Percentiles rank a stretch among this genome's conserved stretches.
phyloP scores from a whole-genome alignment of 2,113 vertebrate species.

The Willisornis vidua region DNA sequence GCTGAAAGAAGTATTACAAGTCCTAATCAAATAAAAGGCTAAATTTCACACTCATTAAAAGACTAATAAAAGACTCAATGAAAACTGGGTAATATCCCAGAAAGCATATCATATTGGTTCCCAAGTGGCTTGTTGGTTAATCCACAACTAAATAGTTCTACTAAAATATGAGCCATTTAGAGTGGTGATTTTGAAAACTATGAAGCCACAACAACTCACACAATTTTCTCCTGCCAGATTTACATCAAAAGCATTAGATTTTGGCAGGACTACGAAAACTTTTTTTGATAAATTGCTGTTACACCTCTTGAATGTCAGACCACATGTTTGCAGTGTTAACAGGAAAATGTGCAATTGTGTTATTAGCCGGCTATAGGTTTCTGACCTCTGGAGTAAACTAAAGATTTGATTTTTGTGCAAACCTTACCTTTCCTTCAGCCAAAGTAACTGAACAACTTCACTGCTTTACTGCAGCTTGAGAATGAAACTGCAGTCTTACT shows the following conservation, averaged over 20 bases:
- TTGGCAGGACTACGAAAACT: not conserved
- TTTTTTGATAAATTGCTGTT: not conserved
- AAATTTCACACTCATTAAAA: conserved; percentile 4
- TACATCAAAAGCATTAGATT: not conserved
- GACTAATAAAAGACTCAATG: not conserved
- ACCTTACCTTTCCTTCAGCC: not conserved
- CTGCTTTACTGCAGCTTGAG: not conserved
- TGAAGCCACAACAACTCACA: not conserved
- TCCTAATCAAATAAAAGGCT: not conserved
- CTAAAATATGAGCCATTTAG: not conserved
- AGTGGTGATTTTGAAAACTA: conserved; percentile 5
- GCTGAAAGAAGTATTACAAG: not conserved
- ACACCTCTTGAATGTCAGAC: not conserved
- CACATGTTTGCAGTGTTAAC: not conserved
- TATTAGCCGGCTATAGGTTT: not conserved
- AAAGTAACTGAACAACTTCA: not conserved
- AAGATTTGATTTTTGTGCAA: not conserved
- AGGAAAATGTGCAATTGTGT: conserved; percentile 1
- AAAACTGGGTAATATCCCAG: not conserved
- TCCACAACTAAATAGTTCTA: not conserved
- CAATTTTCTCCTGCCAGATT: not conserved
- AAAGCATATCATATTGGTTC: not conserved
- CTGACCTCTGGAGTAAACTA: not conserved
- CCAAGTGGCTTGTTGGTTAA: not conserved
- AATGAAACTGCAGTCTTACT: not conserved